Percentiles rank a stretch among this genome's conserved stretches.
Evolutionary conservation across 2,797 vertebrate species (phyloP).

Genomic region (Anguilla megastoma): DNA sequence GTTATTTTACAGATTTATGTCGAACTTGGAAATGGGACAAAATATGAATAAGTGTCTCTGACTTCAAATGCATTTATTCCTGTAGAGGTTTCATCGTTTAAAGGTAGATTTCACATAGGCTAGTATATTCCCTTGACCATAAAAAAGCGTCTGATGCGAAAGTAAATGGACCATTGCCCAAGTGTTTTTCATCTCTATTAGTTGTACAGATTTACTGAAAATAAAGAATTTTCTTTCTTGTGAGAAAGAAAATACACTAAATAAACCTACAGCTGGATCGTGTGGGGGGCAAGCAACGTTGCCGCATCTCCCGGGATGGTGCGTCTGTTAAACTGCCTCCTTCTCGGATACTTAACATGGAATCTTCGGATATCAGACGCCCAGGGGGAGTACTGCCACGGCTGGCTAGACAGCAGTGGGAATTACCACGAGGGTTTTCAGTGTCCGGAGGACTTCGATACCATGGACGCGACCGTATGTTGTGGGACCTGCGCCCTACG

Average conservation of each 20-base stretch:
- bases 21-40: neutral
- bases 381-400: conserved; percentile 92
- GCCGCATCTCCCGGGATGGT: conserved; percentile 63
- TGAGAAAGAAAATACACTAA: neutral
- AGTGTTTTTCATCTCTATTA: neutral
- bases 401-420: conserved; percentile 87
- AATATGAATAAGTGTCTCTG: neutral
- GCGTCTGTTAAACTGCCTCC: conserved; percentile 70
- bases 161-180: neutral
- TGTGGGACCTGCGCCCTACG: conserved; percentile 92
- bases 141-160: neutral
- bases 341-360: conserved; percentile 76
- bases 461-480: conserved; percentile 88
- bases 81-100: neutral
- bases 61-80: neutral
- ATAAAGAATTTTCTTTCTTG: neutral
- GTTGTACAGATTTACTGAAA: neutral
- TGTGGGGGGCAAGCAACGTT: neutral
- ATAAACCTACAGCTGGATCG: neutral
- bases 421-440: conserved; percentile 91
- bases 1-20: neutral
- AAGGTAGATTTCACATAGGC: neutral
- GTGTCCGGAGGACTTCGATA: conserved; percentile 94
- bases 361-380: conserved; percentile 75
- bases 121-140: neutral